A percentile compares a stretch with the other conserved stretches of the same genome.
These are phyloP conservation scores for Cylindroiulus punctatus DNA, from an alignment of 2,888 invertebrate species.

Conservation along the genomic window DNA sequence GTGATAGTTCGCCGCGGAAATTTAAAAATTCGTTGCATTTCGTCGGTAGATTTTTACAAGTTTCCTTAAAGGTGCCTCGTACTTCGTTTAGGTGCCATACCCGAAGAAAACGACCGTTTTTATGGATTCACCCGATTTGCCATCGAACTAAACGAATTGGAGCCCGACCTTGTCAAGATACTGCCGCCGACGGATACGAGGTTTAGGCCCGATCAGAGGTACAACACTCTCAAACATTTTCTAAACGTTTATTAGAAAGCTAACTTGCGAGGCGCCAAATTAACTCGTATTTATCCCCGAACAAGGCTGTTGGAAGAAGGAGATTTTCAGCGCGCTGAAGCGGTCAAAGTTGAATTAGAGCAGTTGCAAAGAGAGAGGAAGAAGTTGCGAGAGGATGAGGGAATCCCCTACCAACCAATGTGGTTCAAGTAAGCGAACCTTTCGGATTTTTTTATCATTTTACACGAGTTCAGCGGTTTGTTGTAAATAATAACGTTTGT, in stretches of 20 bases:
- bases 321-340: slow-evolving; percentile 77
- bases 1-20: not conserved
- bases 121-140: slow-evolving; percentile 88
- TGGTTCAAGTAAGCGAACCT: slow-evolving; percentile 73
- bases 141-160: slow-evolving; percentile 83
- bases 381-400: slow-evolving; percentile 72
- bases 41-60: not conserved
- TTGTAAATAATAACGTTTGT: no score
- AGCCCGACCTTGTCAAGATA: slow-evolving; percentile 71
- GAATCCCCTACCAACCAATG: slow-evolving; percentile 65
- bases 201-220: slow-evolving; percentile 79
- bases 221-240: not conserved
- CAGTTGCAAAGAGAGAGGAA: slow-evolving; percentile 78
- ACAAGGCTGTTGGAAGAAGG: slow-evolving; percentile 77
- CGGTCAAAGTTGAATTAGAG: slow-evolving; percentile 77
- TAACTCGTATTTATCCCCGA: slow-evolving; percentile 30
- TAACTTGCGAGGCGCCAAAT: not conserved
- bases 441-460: not conserved
- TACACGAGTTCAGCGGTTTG: no score
- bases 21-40: slow-evolving; percentile 1
- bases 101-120: slow-evolving; percentile 80
- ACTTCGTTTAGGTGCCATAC: slow-evolving; percentile 75
- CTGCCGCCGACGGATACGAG: slow-evolving; percentile 82
- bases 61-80: not conserved
- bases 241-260: not conserved